These are phyloP conservation scores for Zosterops lateralis DNA, from an alignment of 2,113 vertebrate species.

Conservation along the genomic window DNA sequence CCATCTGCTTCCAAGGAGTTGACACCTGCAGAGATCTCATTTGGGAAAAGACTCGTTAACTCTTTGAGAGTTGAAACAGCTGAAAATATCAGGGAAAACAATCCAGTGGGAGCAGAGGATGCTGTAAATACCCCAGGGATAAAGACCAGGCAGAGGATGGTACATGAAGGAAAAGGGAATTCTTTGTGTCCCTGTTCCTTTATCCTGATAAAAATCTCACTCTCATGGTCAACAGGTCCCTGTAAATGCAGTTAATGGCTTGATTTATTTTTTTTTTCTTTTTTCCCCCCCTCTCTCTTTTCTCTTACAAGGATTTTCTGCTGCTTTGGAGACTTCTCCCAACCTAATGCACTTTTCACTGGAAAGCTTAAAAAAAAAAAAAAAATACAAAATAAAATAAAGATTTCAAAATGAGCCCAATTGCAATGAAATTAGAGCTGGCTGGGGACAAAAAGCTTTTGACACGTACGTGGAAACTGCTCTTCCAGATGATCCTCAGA, in stretches of 20 bases:
- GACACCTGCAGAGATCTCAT: constrained; percentile 48
- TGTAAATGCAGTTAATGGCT: not conserved
- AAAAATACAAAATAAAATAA: not conserved
- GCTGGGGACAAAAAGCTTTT: not conserved
- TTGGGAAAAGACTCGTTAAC: constrained; percentile 46
- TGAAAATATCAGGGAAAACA: not conserved
- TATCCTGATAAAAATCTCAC: not conserved
- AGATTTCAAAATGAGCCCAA: not conserved
- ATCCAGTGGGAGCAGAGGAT: not conserved
- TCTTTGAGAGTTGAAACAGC: constrained; percentile 2
- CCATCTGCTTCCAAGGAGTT: constrained; percentile 33
- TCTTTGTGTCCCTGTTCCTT: not conserved
- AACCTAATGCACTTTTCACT: not conserved
- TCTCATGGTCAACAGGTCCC: not conserved
- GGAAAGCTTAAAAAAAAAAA: not conserved
- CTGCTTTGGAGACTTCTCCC: not conserved
- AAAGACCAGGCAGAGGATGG: not conserved
- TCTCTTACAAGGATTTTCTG: not conserved
- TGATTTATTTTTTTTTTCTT: not conserved
- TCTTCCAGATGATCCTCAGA: constrained; percentile 7
- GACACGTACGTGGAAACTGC: not conserved
- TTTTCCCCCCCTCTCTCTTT: not conserved
- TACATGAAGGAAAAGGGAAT: not conserved
- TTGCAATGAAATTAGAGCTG: constrained; percentile 3
- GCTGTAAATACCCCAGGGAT: not conserved